Base-by-base conservation (phyloP, 2,113 vertebrate genomes). In the Nothoprocta perdicaria region DNA sequence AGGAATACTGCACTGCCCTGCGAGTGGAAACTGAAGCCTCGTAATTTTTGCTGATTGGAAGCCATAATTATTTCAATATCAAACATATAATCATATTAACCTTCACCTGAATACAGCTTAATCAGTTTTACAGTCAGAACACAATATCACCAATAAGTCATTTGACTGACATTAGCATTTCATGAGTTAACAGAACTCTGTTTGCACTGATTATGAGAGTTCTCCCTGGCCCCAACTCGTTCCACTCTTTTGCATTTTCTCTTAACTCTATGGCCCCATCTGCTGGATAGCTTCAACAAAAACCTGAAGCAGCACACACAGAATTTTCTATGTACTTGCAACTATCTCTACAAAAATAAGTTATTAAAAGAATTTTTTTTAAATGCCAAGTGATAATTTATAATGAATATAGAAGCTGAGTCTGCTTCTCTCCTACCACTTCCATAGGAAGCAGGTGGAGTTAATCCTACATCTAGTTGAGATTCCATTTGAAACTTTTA, bases 211-310 rank as follows among this genome's bases (percentile, higher is more conserved):
- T 67, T 26, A 8, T 3, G 21, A 63, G 45, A 26, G 60, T 2
- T 82, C 67, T 55, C 62, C 57, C 27, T 12, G 11, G 41, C 38
- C 67, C 6, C 23, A 48, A 33, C 29, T 53, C 29, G 12, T 43
- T 27, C 50, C 4, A 27, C 22, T 45, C n/a, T 40, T 27, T 12
- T 4, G n/a, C 9, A 7, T 68, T 75, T 68, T 89, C 66, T 31
- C 0, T 38, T 57, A 58, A 81, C 86, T 88, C 77, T 38, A 9
- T 50, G 83, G 88, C 96, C 87, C 96, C 95, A 95, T 90, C 96
- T 97, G 9, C 92, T 94, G 95, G 96, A 45, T 65, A 21, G 55
- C 67, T 77, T 57, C 62, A 61, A 45, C 3, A 12, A 45, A 65
- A 63, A 9, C 43, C 33, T 67, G 66, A 33, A 89, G 33, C 46